Conservation (phyloP, 2,113 vertebrate genomes). For the Cheirogaleus medius region DNA sequence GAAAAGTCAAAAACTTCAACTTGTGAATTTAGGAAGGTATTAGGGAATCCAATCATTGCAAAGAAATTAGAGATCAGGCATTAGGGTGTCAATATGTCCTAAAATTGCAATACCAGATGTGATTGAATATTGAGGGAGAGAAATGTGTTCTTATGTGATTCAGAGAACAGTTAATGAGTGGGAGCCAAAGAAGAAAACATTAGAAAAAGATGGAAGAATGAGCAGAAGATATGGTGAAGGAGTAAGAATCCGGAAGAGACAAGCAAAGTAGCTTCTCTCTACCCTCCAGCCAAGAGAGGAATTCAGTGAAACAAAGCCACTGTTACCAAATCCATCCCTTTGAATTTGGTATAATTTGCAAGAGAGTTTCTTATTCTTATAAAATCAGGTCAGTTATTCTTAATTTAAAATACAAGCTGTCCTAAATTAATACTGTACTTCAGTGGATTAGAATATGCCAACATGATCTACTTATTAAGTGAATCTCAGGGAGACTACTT, state of each 20-base stretch:
- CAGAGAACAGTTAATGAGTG: neutral
- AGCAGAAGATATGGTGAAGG: neutral
- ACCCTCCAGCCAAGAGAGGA: neutral
- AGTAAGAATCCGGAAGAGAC: neutral
- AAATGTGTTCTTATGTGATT: neutral
- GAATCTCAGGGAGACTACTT: constrained; percentile 31
- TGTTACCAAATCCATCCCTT: neutral
- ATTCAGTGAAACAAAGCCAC: neutral
- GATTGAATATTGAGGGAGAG: neutral
- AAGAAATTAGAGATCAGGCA: neutral
- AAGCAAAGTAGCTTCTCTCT: neutral
- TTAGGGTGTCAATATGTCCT: neutral
- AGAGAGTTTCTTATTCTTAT: neutral
- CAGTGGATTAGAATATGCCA: constrained; percentile 2
- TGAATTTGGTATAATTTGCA: constrained; percentile 26
- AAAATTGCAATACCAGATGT: neutral
- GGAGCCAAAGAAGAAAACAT: neutral
- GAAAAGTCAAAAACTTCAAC: neutral
- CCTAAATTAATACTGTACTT: constrained; percentile 42
- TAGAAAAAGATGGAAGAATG: neutral
- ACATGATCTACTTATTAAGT: constrained; percentile 45
- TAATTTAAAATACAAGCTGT: constrained; percentile 62
- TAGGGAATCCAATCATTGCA: neutral
- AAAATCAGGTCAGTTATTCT: constrained; percentile 47
- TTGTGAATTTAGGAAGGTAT: neutral